Evolutionary conservation across 2,113 vertebrate genomes (phyloP).

Genomic region (Sander lucioperca): DNA sequence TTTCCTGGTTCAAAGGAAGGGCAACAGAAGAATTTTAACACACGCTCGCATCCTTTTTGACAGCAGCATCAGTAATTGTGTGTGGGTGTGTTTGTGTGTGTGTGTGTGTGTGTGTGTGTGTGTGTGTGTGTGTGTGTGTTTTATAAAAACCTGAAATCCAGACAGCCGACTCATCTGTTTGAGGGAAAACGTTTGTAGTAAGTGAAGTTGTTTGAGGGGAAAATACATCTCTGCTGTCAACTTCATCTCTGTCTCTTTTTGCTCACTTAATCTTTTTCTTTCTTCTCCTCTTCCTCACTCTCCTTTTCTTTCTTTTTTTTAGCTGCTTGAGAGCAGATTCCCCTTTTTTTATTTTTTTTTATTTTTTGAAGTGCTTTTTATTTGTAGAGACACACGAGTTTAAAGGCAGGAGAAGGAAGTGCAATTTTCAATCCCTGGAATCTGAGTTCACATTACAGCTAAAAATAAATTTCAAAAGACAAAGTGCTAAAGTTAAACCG

Average conservation of each 20-base stretch:
- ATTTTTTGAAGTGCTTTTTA: neutral
- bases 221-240: slow-evolving; percentile 23
- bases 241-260: slow-evolving; percentile 1
- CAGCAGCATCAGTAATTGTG: slow-evolving; percentile 14
- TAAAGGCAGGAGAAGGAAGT: neutral
- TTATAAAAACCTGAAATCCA: neutral
- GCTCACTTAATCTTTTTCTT: neutral
- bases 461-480: neutral
- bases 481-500: no score
- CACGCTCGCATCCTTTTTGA: slow-evolving; percentile 8
- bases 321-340: neutral
- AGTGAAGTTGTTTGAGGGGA: slow-evolving; percentile 43
- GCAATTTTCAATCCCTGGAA: neutral
- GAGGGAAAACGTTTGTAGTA: slow-evolving; percentile 38
- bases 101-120: slow-evolving; percentile 8
- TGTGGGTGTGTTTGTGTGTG: neutral
- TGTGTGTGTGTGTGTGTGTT: neutral
- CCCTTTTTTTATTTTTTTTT: neutral
- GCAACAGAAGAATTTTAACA: neutral
- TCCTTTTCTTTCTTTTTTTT: neutral
- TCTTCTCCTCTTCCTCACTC: neutral
- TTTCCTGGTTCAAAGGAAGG: neutral
- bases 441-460: neutral
- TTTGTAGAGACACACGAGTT: neutral
- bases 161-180: slow-evolving; percentile 24